Base-by-base conservation (phyloP, 1,140 invertebrate genomes). In the Zaprionus africanus region DNA sequence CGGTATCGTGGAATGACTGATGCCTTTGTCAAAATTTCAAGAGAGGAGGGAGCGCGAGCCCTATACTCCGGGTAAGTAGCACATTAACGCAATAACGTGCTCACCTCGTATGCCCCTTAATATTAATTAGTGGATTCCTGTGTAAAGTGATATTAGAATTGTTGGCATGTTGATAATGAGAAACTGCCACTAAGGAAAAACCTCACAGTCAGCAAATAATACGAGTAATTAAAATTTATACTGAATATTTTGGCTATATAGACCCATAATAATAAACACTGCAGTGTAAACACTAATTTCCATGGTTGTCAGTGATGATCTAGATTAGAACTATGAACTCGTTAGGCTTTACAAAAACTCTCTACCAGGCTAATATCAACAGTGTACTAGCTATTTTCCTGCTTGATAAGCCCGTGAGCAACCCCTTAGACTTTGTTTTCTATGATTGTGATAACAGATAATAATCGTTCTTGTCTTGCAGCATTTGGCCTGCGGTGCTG, bases 1-100 rank as follows among this genome's bases (percentile, higher is more conserved):
- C 96, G 96, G 78, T 99, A 99, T 92, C 95, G 95, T 78, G 98
- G 98, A 65, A 98, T 99, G 97, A 95, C 95, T 57, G 97, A 99
- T 95, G 98, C 97, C 76, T 95, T 99, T 57, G 82, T 96, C 5
- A 94, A 97, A 93, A 97, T 98, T 82, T 95, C 95, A n/a, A 95
- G 94, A 88, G 95, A 98, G 90, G 97, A 98, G 94, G 97, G 97
- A 68, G 90, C 96, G 36, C 92, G 93, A 72, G 96, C 96, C 62
- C 92, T 98, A 46, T 98, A 98, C 94, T 96, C 96, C 74, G 97
- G 97, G 97, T 98, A 94, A 94, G 31, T 34, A 34, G 91, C 53
- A 26, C 31, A 46, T 76, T 62, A 66, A 46, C 76, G 46, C 46
- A 71, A 60, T 61, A 76, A 66, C 79, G 77, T 76, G 83, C 51